Conservation (phyloP, 2,113 vertebrate species). For the Actenoides lindsayi region DNA sequence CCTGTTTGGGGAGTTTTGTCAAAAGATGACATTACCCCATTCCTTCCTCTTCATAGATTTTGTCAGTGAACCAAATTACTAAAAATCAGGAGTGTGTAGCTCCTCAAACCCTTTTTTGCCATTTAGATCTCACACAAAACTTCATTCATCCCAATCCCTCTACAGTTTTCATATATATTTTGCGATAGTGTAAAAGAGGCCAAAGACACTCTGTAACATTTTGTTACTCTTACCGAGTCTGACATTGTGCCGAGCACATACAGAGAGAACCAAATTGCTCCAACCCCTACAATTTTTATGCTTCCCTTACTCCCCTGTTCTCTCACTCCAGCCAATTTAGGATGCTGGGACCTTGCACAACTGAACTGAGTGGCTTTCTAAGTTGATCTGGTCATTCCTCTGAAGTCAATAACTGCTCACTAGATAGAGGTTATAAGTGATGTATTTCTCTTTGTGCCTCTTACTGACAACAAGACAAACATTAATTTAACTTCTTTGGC, state of each 20-base stretch:
- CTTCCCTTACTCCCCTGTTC: slow-evolving; percentile 15
- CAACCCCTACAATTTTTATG: slow-evolving; percentile 23
- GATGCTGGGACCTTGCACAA: slow-evolving; percentile 11
- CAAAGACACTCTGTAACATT: slow-evolving; percentile 11
- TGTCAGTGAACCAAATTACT: not conserved
- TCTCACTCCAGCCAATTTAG: slow-evolving; percentile 38
- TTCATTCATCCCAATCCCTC: not conserved
- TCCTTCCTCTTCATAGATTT: not conserved
- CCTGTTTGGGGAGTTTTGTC: not conserved
- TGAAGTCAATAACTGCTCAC: slow-evolving; percentile 50
- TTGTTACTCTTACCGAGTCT: slow-evolving; percentile 17
- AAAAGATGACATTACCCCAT: not conserved
- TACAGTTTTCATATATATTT: not conserved
- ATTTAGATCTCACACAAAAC: not conserved
- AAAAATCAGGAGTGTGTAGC: not conserved
- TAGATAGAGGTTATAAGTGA: slow-evolving; percentile 53
- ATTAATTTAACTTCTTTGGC: slow-evolving; percentile 64
- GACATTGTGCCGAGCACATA: slow-evolving; percentile 1
- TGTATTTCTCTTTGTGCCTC: slow-evolving; percentile 56
- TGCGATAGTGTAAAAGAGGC: slow-evolving; percentile 18
- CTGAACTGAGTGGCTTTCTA: slow-evolving; percentile 52
- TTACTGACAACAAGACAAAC: slow-evolving; percentile 63
- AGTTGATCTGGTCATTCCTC: slow-evolving; percentile 22
- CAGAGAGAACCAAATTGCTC: slow-evolving; percentile 45
- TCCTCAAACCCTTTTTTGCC: not conserved